Base-by-base conservation (phyloP, 2,113 vertebrate species). In the Trichechus manatus region DNA sequence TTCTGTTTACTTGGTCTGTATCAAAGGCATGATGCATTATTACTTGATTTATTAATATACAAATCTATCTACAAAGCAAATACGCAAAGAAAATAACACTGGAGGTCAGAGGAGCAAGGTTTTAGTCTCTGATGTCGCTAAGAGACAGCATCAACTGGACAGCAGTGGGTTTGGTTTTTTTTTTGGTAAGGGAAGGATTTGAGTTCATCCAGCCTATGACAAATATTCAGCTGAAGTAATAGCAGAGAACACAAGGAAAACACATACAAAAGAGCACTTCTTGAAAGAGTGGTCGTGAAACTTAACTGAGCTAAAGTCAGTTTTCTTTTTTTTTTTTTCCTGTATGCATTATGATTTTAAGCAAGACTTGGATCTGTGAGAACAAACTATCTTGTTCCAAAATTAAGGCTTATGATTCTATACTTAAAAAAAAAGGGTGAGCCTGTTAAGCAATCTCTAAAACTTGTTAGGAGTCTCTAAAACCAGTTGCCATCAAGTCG, bases 1-100 rank as follows among this genome's bases (percentile, higher is more conserved):
- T 85, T 94, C 66, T 79, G 6, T 87, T 92, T 36, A 89, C 74
- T 31, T 90, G 15, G 29, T 84, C 23, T 86, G 1, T 66, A 78
- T 44, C 68, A 88, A 74, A 95, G 36, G 36, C 31, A 90, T 33
- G 15, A 63, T 72, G 6, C 0, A 42, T 42, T 79, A 27, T 47
- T 87, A 20, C 44, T 88, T 80, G 44, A 68, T 84, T 94, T 81
- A 42, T 19, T 97, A 39, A 86, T 87, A 89, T 75, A 59, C 22
- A 87, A 59, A 31, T 20, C 22, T 70, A 15, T 39, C n/a, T 79
- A 36, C 11, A 85, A 72, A 84, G 50, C 74, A 66, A 92, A 61
- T 74, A 68, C 75, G 33, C 72, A 91, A 75, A 47, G 27, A 64
- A 11, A 56, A 22, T 31, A 88, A 5, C 0, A n/a, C 44, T 42